phyloP scores from a whole-genome alignment of 2,797 vertebrate genomes.

The Propithecus deckenii region DNA sequence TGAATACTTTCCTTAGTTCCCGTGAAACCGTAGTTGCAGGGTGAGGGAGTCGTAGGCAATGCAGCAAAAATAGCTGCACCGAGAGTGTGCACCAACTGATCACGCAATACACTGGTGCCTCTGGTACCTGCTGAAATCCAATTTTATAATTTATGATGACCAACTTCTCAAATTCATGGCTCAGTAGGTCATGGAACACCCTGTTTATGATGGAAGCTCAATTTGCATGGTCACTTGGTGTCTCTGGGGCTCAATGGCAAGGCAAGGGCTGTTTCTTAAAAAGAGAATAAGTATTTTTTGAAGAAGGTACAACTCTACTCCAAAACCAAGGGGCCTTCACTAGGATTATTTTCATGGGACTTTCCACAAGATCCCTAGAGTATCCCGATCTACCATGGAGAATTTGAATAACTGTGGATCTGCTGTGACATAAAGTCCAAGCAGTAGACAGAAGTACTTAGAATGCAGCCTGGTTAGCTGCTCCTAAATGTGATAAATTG shows the following conservation, averaged over 20 bases:
- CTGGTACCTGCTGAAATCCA: neutral
- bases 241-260: neutral
- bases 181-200: neutral
- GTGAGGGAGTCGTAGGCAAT: neutral
- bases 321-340: neutral
- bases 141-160: neutral
- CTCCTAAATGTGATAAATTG: slow-evolving; percentile 6
- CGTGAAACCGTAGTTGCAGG: neutral
- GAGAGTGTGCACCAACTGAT: neutral
- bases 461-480: neutral
- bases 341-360: neutral
- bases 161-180: neutral
- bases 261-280: neutral
- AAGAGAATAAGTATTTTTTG: neutral
- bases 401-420: neutral
- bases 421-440: neutral
- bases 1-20: neutral
- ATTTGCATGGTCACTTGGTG: neutral
- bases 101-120: neutral
- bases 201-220: neutral
- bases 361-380: neutral
- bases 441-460: neutral
- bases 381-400: neutral
- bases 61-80: neutral
- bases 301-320: neutral